Evolutionary conservation across 2,888 invertebrate genomes (phyloP).

Genomic region (Lasioglossum villosulum): DNA sequence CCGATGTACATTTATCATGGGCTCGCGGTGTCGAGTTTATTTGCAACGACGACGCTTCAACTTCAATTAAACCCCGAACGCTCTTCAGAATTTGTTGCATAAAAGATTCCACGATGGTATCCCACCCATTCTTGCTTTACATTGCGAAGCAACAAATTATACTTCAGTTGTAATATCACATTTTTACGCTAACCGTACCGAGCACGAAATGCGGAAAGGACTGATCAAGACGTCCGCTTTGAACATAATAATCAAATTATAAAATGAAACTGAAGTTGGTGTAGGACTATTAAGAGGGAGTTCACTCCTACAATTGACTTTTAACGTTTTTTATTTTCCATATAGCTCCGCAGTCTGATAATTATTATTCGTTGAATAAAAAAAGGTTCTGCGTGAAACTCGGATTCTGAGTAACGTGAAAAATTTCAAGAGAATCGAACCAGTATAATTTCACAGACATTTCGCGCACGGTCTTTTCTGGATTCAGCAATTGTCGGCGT

Average conservation of each 20-base stretch:
- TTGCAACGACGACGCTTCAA: neutral
- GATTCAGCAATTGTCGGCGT: neutral
- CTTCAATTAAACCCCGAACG: neutral
- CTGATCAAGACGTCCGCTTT: no score
- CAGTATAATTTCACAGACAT: neutral
- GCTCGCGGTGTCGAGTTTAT: neutral
- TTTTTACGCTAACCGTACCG: no score
- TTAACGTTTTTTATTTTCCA: no score
- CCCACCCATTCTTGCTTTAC: neutral
- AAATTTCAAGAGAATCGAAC: neutral
- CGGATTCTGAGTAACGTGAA: neutral
- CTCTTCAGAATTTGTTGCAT: neutral
- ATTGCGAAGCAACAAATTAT: neutral
- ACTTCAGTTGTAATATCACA: neutral
- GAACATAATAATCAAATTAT: no score
- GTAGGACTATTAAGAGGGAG: no score
- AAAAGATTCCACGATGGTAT: neutral
- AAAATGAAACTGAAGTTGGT: no score
- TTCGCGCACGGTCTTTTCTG: neutral
- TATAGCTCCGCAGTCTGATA: no score
- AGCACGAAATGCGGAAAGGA: no score
- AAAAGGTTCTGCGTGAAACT: neutral
- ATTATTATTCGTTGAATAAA: neutral
- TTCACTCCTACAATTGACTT: no score
- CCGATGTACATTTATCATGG: constrained; percentile 10